Evolutionary conservation across 2,888 invertebrate genomes (phyloP).

Genomic region (Periphyllus acericola): DNA sequence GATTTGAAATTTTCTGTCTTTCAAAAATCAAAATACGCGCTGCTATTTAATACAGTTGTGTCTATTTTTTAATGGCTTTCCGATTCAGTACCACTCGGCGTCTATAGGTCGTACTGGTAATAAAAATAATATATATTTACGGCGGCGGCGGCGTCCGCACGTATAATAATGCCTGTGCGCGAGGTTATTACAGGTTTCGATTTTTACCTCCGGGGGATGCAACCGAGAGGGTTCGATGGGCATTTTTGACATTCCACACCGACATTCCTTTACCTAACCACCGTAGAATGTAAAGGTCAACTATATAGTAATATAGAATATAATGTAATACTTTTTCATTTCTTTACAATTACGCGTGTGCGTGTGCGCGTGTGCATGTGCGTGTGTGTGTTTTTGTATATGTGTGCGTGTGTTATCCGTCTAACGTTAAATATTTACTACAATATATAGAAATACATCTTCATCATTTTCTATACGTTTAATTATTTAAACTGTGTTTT

Average conservation of each 20-base stretch:
- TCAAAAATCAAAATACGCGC: slow-evolving; percentile 8
- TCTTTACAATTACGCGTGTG: not conserved
- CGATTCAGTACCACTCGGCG: not conserved
- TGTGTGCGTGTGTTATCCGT: not conserved
- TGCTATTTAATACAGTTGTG: not conserved
- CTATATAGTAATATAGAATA: not conserved
- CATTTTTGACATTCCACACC: slow-evolving; percentile 39
- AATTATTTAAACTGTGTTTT: not conserved
- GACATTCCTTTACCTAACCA: slow-evolving; percentile 11
- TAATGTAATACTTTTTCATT: slow-evolving; percentile 21
- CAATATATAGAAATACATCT: not conserved
- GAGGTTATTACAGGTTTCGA: slow-evolving; percentile 47
- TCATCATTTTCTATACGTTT: not conserved
- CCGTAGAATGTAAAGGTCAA: slow-evolving; percentile 40
- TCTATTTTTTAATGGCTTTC: slow-evolving; percentile 42
- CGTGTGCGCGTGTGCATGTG: not conserved
- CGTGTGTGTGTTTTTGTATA: not conserved
- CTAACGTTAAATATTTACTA: not conserved
- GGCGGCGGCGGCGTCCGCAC: not conserved
- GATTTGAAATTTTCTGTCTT: slow-evolving; percentile 34
- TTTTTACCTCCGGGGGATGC: slow-evolving; percentile 45
- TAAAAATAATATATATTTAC: slow-evolving; percentile 25
- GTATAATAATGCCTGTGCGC: not conserved
- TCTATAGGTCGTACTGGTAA: slow-evolving; percentile 12
- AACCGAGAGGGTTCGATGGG: slow-evolving; percentile 37